Conservation (phyloP, 2,888 invertebrate species). For the Stenotaenia linearis region DNA sequence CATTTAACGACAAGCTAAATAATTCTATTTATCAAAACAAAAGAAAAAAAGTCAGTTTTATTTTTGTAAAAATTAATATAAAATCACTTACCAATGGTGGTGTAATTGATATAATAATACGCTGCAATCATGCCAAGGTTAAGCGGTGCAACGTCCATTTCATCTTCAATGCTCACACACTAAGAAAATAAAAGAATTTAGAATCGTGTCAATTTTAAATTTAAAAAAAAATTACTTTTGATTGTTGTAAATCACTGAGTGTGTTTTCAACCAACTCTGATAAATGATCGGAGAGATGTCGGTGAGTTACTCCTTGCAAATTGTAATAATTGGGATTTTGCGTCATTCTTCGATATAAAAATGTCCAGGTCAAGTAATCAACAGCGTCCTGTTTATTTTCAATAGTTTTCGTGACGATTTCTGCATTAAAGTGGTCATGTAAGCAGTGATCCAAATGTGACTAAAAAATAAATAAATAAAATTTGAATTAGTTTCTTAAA, state of each 20-base stretch:
- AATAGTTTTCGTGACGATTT: conserved; percentile 98
- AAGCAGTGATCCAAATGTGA: conserved; percentile 95
- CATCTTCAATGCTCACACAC: conserved; percentile 95
- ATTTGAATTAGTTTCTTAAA: neutral
- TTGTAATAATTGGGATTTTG: conserved; percentile 99
- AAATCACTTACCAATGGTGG: conserved; percentile 73
- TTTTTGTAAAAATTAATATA: neutral
- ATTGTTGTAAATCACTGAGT: conserved; percentile 85
- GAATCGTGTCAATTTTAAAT: neutral
- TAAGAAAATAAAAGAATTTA: conserved; percentile 37
- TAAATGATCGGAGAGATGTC: conserved; percentile 95
- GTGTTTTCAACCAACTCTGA: conserved; percentile 97
- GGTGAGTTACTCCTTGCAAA: conserved; percentile 83
- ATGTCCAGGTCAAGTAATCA: conserved; percentile 99
- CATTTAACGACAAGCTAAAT: conserved; percentile 93
- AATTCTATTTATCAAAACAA: conserved; percentile 62
- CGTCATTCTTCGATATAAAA: conserved; percentile 90
- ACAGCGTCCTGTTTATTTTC: conserved; percentile 99
- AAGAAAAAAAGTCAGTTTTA: neutral
- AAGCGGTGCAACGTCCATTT: conserved; percentile 92
- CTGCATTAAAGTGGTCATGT: conserved; percentile 99
- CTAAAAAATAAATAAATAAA: conserved; percentile 46
- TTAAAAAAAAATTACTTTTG: conserved; percentile 55
- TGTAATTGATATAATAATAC: conserved; percentile 99
- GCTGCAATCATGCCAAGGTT: conserved; percentile 99